Conservation (phyloP, 35 echinoderm and acorn worm genomes). For the Holothuria glaberrima region DNA sequence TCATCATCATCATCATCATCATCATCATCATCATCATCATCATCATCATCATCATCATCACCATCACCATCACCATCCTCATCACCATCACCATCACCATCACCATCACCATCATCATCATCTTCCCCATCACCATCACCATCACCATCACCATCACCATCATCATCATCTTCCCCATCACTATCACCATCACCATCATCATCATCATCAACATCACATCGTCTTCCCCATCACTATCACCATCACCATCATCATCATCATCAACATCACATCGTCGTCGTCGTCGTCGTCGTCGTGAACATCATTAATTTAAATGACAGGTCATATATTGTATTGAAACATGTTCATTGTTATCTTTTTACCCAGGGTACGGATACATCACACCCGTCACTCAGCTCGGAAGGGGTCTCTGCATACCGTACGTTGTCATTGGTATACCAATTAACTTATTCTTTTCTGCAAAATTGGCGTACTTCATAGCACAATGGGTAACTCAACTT, state of each 20-base stretch:
- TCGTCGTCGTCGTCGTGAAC: no score
- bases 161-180: background rate
- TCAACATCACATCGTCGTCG: no score
- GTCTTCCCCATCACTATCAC: background rate
- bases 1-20: constrained; percentile 41
- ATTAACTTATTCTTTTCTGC: constrained; percentile 51
- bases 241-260: no score
- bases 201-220: background rate
- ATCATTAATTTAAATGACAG: no score
- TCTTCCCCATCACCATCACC: constrained; percentile 8
- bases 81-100: constrained; percentile 10
- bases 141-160: constrained; percentile 28
- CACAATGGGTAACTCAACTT: constrained; percentile 14
- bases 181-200: background rate
- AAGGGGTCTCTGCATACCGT: constrained; percentile 13
- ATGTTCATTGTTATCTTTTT: background rate
- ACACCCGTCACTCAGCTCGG: constrained; percentile 38
- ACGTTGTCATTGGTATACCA: constrained; percentile 34
- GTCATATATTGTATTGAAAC: no score
- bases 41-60: constrained; percentile 43
- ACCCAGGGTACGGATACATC: constrained; percentile 27
- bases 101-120: constrained; percentile 23
- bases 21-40: constrained; percentile 42
- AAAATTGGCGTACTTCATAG: constrained; percentile 9
- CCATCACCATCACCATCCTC: background rate